A percentile compares a stretch with the other conserved stretches of the same genome.
phyloP scores from a whole-genome alignment of 2,888 invertebrate genomes.

The Cantharis lateralis region DNA sequence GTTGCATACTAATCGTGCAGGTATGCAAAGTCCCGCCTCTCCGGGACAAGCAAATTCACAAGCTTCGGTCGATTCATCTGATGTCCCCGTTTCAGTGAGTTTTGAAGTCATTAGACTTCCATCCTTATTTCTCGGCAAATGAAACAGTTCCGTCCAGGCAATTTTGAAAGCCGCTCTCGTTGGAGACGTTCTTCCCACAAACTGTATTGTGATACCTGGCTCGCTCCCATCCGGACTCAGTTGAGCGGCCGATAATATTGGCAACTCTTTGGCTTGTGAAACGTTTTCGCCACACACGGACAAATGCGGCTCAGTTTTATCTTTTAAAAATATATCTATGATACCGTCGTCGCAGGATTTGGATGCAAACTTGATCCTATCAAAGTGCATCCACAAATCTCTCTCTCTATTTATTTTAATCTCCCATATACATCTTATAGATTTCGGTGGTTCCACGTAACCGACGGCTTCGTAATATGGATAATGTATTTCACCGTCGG shows the following conservation, averaged over 20 bases:
- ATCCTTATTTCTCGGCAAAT: slow-evolving; percentile 81
- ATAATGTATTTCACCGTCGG: slow-evolving; percentile 86
- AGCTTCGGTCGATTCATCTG: slow-evolving; percentile 58
- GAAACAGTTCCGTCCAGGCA: slow-evolving; percentile 88
- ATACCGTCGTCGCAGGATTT: slow-evolving; percentile 86
- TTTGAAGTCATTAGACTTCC: slow-evolving; percentile 80
- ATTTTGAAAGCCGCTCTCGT: slow-evolving; percentile 86
- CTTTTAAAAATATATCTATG: slow-evolving; percentile 71
- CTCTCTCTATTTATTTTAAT: slow-evolving; percentile 80
- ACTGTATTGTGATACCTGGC: slow-evolving; percentile 68
- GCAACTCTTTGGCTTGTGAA: slow-evolving; percentile 77
- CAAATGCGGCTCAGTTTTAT: slow-evolving; percentile 72
- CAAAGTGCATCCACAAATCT: slow-evolving; percentile 86
- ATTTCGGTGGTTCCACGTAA: slow-evolving; percentile 69
- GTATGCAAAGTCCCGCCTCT: slow-evolving; percentile 81
- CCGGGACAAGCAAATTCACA: slow-evolving; percentile 91
- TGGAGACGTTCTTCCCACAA: slow-evolving; percentile 68
- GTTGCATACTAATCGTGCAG: slow-evolving; percentile 82
- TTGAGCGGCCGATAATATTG: slow-evolving; percentile 79
- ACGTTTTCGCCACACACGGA: slow-evolving; percentile 87
- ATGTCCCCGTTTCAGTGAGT: slow-evolving; percentile 64
- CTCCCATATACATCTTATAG: slow-evolving; percentile 60
- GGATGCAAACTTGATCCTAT: slow-evolving; percentile 83
- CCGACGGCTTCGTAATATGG: slow-evolving; percentile 81
- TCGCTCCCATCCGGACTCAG: slow-evolving; percentile 67